Conservation (phyloP, 92 coral and sea anemone species). For the Ricordea florida region DNA sequence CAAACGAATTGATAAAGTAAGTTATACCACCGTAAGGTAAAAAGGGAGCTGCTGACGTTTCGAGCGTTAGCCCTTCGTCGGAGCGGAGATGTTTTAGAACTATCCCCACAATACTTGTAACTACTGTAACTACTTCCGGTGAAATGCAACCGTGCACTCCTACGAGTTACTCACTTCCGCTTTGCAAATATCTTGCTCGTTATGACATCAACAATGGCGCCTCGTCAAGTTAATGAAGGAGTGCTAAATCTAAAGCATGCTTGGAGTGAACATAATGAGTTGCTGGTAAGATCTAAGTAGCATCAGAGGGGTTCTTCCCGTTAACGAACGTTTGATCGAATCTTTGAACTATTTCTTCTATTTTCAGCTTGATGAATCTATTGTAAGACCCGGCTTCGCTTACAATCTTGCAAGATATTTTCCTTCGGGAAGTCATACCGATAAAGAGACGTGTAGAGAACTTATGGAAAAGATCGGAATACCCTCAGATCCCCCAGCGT, state of each 20-base stretch:
- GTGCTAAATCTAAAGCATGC: slow-evolving; percentile 59
- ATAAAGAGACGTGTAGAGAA: slow-evolving; percentile 64
- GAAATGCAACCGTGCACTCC: neutral
- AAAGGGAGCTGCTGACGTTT: no score
- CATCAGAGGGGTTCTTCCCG: neutral
- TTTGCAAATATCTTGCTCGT: neutral
- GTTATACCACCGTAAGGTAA: no score
- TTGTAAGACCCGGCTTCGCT: slow-evolving; percentile 77
- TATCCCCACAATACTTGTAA: no score
- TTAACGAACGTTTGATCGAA: neutral
- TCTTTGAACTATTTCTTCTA: neutral
- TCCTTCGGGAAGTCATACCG: slow-evolving; percentile 53
- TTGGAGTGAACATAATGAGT: slow-evolving; percentile 66
- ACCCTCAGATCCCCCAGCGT: slow-evolving; percentile 71
- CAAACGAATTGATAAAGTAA: no score
- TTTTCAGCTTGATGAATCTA: slow-evolving; percentile 65
- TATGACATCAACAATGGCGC: slow-evolving; percentile 90
- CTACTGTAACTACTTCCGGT: slow-evolving; percentile 32
- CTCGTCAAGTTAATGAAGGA: slow-evolving; percentile 65
- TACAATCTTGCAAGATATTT: slow-evolving; percentile 81
- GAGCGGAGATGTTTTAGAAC: no score
- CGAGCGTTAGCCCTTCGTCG: no score
- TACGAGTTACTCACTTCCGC: neutral
- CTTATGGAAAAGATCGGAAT: slow-evolving; percentile 81
- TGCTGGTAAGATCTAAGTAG: slow-evolving; percentile 43